These are phyloP conservation scores for Chaetorhynchus papuensis DNA, from an alignment of 2,113 vertebrate genomes.

Conservation along the genomic window DNA sequence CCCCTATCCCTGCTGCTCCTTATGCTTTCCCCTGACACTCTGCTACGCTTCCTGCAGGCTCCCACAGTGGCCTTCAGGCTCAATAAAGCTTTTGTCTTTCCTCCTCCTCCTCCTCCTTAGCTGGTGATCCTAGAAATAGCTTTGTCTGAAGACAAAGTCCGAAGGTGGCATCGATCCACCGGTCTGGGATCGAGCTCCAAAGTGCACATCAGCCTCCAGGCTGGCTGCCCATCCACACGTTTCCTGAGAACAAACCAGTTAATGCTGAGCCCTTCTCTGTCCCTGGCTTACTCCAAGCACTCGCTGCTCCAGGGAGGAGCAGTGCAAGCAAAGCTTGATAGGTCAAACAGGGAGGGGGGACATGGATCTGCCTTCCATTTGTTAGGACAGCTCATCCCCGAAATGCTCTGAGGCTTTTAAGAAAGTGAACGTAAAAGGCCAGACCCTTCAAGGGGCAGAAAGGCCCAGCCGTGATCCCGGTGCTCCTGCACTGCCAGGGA, in stretches of 20 bases:
- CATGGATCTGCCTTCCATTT: neutral
- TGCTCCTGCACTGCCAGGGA: neutral
- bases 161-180: neutral
- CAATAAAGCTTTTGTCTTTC: neutral
- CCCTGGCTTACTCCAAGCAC: neutral
- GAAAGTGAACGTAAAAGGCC: neutral
- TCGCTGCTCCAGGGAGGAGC: neutral
- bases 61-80: neutral
- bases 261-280: neutral
- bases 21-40: neutral
- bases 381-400: neutral
- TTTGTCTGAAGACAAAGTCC: neutral
- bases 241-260: conserved; percentile 8
- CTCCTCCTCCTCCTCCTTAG: neutral
- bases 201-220: neutral
- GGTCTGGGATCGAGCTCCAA: neutral
- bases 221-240: neutral
- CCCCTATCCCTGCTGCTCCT: neutral
- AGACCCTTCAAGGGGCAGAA: neutral
- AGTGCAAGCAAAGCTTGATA: neutral
- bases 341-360: neutral
- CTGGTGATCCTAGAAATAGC: neutral
- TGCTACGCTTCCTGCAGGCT: accelerated
- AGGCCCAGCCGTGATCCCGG: neutral
- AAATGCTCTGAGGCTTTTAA: conserved; percentile 11